Conservation (phyloP, 2,113 vertebrate species). For the Pomatostomus ruficeps region DNA sequence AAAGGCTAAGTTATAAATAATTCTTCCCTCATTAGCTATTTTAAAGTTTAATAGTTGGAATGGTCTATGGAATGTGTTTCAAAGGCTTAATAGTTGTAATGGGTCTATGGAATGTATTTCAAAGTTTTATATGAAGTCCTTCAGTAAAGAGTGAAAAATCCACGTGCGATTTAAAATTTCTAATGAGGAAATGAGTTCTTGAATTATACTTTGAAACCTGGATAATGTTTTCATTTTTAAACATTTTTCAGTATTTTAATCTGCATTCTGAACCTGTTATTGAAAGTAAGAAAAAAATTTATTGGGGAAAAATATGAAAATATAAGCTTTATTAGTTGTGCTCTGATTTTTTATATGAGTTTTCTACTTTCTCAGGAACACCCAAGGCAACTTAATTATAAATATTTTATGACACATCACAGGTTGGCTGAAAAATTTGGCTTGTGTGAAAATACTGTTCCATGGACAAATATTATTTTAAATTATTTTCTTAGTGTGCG, state of each 20-base stretch:
- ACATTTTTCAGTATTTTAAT: background rate
- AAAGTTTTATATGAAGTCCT: slow-evolving; percentile 27
- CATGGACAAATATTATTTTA: background rate
- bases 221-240: background rate
- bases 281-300: background rate
- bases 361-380: background rate
- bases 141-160: slow-evolving; percentile 34
- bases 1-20: slow-evolving; percentile 72
- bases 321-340: background rate
- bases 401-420: background rate
- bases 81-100: slow-evolving; percentile 59
- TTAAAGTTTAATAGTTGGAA: slow-evolving; percentile 56
- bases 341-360: background rate
- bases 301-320: background rate
- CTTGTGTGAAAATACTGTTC: background rate
- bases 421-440: background rate
- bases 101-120: slow-evolving; percentile 38
- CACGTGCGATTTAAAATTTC: background rate
- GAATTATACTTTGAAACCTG: background rate
- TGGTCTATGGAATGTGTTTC: slow-evolving; percentile 38
- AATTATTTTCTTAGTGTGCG: background rate
- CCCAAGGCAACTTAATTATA: background rate
- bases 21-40: slow-evolving; percentile 54
- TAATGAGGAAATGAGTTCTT: slow-evolving; percentile 22
- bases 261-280: background rate